Conservation (phyloP, 2,888 invertebrate genomes). For the Sabellastarte sp. region DNA sequence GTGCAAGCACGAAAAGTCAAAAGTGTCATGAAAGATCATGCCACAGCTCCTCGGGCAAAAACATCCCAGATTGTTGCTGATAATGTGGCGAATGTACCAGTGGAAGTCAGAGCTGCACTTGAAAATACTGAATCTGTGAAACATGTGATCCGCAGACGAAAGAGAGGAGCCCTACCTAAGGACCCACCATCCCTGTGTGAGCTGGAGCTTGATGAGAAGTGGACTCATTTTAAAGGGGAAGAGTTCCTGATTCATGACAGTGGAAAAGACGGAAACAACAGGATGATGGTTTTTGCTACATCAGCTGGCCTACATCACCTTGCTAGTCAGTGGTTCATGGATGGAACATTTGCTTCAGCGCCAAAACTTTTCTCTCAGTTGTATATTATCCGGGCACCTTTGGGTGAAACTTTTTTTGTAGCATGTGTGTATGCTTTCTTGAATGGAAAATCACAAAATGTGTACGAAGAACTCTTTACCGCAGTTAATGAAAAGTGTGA, state of each 20-base stretch:
- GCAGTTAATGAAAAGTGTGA: not conserved
- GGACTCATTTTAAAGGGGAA: not conserved
- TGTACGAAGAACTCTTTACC: not conserved
- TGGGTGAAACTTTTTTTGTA: not conserved
- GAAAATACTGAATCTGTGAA: not conserved
- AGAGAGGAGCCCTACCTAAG: not conserved
- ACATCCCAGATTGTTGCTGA: too few relatives aligned
- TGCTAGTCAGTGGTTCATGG: not conserved
- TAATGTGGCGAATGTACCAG: not conserved
- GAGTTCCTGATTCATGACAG: not conserved
- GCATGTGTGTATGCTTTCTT: not conserved
- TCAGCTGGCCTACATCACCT: not conserved
- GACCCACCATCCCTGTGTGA: not conserved
- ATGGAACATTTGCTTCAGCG: not conserved
- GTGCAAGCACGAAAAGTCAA: too few relatives aligned
- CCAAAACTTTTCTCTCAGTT: not conserved
- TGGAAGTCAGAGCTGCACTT: not conserved
- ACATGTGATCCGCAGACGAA: not conserved
- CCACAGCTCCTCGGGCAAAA: too few relatives aligned
- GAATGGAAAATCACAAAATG: not conserved
- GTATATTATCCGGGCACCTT: not conserved
- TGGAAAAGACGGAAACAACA: not conserved
- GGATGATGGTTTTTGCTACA: not conserved
- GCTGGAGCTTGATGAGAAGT: not conserved
- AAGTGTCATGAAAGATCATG: too few relatives aligned